Evolutionary conservation across 2,797 vertebrate genomes (phyloP), one percentile per base, ranked within the genome.

Genomic region (Sorex maritimensis): DNA sequence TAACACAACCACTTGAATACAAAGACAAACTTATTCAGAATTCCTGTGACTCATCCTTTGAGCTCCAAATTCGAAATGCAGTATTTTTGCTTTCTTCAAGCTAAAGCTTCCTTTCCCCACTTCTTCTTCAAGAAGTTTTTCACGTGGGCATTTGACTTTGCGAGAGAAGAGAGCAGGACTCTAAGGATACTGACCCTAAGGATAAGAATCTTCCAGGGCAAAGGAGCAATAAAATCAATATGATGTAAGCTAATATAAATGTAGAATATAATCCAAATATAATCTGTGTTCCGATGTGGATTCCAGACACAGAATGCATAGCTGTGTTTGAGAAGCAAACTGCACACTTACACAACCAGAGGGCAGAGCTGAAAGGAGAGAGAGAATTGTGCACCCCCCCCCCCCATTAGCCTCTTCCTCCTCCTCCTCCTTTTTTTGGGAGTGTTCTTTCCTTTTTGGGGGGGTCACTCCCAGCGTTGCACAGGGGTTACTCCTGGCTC

Each of bases 21-120:
- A 81, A 23, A 1, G 24, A 74, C 15, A 71, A 23, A 41, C 52
- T 95, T 91, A 93, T 91, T 97, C 95, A 91, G 14, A 38, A 73
- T 41, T 79, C 44, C 0, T 24, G 10, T 93, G 96, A 95, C 17
- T 95, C 92, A 94, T 63, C 34, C 30, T 10, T 85, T 3, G 44
- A 72, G 23, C 26, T 89, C 52, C 81, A 88, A 85, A 94, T 88
- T 44, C 84, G 90, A 79, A 63, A 68, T 2, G 49, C 44, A 63
- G 65, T 83, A 92, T 84, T 90, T 12, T 88, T 92, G 80, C 55
- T 69, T 88, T 77, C 71, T 91, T 88, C 81, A 30, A 80, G 46
- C 82, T 38, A 41, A 82, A 28, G 38, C 15, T 72, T 28, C 11
- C 75, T 81, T 26, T 85, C 46, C 63, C 73, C 17, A 71, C 34